A percentile compares a stretch with the other conserved stretches of the same genome.
These are phyloP conservation scores for Mythimna loreyi DNA, from an alignment of 2,888 invertebrate species.

Conservation along the genomic window DNA sequence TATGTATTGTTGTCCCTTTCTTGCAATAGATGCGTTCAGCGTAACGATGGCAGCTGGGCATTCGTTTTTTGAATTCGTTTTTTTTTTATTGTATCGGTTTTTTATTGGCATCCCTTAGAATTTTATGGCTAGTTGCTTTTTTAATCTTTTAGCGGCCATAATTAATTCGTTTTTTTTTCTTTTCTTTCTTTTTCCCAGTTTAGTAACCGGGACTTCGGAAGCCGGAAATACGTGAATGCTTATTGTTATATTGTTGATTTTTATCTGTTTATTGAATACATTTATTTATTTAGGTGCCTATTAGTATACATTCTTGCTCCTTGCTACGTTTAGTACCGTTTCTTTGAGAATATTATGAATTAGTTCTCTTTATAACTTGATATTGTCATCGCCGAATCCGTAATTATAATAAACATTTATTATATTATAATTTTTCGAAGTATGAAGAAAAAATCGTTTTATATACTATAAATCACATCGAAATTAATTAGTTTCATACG, in stretches of 20 bases:
- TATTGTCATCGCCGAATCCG: no score
- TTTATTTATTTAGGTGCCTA: conserved; percentile 39
- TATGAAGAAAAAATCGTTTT: no score
- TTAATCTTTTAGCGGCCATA: conserved; percentile 79
- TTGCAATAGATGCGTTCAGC: conserved; percentile 75
- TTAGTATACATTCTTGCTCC: neutral
- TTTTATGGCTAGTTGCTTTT: conserved; percentile 86
- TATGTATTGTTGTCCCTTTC: conserved; percentile 70
- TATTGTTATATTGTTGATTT: conserved; percentile 59
- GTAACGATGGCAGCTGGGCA: conserved; percentile 88
- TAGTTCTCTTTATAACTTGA: no score
- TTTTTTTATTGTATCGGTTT: conserved; percentile 78
- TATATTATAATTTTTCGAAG: no score
- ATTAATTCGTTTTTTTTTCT: conserved; percentile 57
- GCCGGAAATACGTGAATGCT: conserved; percentile 63
- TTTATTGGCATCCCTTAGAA: conserved; percentile 85
- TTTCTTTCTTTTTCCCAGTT: conserved; percentile 23
- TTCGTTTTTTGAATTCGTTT: conserved; percentile 81
- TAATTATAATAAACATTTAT: no score
- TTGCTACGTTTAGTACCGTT: no score
- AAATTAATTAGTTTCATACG: no score
- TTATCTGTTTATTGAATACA: conserved; percentile 56
- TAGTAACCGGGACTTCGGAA: conserved; percentile 60
- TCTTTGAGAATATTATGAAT: no score
- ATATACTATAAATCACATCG: no score